phyloP scores from a whole-genome alignment of 2,113 vertebrate genomes.

The Limnothrissa miodon region DNA sequence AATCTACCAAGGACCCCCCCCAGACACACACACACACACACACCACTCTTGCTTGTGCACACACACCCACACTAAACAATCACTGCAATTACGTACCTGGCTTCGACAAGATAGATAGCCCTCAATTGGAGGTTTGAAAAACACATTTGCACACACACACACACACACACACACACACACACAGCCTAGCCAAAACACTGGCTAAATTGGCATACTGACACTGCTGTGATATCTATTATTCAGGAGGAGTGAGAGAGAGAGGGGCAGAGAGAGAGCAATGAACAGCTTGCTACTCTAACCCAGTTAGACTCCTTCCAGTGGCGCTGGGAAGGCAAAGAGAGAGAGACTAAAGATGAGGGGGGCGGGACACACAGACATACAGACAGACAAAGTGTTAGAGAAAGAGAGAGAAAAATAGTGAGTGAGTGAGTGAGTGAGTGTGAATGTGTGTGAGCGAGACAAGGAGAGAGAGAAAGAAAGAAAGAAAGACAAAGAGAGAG shows the following conservation, averaged over 20 bases:
- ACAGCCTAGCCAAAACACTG: background rate
- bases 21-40: background rate
- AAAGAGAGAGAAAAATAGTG: background rate
- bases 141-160: no score
- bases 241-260: background rate
- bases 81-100: background rate
- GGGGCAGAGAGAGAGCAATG: background rate
- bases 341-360: background rate
- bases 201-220: background rate
- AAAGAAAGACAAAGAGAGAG: background rate
- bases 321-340: background rate
- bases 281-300: background rate
- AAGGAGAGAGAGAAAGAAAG: background rate
- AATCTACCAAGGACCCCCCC: background rate
- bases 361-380: no score
- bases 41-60: background rate
- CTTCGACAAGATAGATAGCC: background rate
- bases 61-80: background rate
- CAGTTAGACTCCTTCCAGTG: background rate
- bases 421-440: background rate
- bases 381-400: background rate
- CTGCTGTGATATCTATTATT: background rate
- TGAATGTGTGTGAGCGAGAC: background rate
- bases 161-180: background rate
- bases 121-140: background rate